Base-by-base conservation (phyloP, 2,888 invertebrate species). In the Leptothorax acervorum region DNA sequence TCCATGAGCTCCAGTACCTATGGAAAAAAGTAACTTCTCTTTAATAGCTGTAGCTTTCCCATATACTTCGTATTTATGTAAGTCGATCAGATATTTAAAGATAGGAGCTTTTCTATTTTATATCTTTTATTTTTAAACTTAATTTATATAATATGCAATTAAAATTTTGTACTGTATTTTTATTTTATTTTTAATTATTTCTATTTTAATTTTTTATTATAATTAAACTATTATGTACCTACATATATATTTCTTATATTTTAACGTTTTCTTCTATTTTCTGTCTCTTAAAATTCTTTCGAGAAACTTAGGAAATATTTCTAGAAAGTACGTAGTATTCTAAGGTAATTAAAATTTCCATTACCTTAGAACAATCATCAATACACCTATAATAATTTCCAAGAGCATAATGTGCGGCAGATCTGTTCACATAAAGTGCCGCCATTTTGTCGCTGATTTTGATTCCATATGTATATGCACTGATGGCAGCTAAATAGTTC, bases 391-490 rank as follows among this genome's bases (percentile, higher is more conserved):
- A 96, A 91, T 97, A 97, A 95, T 98, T 98, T 65, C 96, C 97
- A 86, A 97, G 92, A 28, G 96, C 96, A 83, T 98, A 96, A 93
- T 98, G 98, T n/a, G 97, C 97, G 51, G 97, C 97, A 0, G 98
- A 97, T 93, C 98, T 95, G 89, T 97, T 97, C 0, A 97, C 96
- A 93, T 96, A 98, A 70, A 98, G 95, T 92, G 97, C 96, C 0
- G 97, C 96, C 94, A 97, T 95, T 91, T 97, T 97, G 75, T 97
- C 96, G 55, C 97, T 97, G 31, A 98, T 94, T 87, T 97, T 96
- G 82, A 98, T 97, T 1, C 97, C 98, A 93, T 97, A 97, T 48
- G 96, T 96, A 92, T 97, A 98, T 11, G 98, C 98, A 92, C 97
- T 98, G 73, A 98, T 95, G 0, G 98, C 98, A 2, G 97, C 98